Evolutionary conservation across 2,888 invertebrate genomes (phyloP).

Genomic region (Geotrupes spiniger): DNA sequence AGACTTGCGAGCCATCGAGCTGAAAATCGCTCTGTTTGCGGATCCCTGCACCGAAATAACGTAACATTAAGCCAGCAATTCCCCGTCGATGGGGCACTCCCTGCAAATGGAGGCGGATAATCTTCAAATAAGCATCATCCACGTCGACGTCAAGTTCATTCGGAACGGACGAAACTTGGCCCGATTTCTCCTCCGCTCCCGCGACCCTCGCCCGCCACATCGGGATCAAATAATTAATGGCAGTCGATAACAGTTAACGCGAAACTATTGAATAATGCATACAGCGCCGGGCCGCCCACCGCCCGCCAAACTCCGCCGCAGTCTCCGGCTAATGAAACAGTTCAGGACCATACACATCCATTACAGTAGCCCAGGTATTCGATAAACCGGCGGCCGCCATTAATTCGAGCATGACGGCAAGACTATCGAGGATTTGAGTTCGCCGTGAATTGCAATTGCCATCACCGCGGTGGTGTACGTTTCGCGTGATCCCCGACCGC

Average conservation of each 20-base stretch:
- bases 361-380: conserved; percentile 31
- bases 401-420: conserved; percentile 35
- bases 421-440: conserved; percentile 33
- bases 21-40: no score
- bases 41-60: no score
- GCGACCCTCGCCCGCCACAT: no score
- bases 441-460: conserved; percentile 22
- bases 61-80: no score
- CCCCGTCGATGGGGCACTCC: no score
- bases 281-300: no score
- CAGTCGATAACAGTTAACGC: conserved; percentile 30
- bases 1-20: no score
- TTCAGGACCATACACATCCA: conserved; percentile 31
- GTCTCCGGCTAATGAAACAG: conserved; percentile 34
- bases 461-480: conserved; percentile 10
- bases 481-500: conserved; percentile 13
- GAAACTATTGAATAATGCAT: conserved; percentile 31
- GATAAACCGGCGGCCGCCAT: conserved; percentile 30
- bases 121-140: no score
- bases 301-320: conserved; percentile 28
- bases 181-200: conserved; percentile 13
- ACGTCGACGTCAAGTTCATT: background rate
- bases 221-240: conserved; percentile 31
- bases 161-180: conserved; percentile 15
- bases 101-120: no score